phyloP scores from a whole-genome alignment of 1,140 invertebrate species.

The Carcinoscorpius rotundicauda region DNA sequence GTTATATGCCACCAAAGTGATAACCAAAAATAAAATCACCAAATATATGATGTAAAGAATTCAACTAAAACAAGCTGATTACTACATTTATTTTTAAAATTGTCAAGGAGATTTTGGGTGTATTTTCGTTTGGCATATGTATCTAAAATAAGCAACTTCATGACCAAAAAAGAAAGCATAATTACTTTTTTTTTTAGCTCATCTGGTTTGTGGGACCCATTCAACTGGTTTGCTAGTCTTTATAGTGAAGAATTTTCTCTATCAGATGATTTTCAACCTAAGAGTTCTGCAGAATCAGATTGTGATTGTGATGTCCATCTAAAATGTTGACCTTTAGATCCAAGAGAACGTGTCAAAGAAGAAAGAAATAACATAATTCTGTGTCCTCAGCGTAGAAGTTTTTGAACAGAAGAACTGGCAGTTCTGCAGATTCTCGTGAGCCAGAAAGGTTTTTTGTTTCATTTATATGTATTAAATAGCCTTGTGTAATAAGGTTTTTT shows the following conservation, averaged over 20 bases:
- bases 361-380: conserved; percentile 69
- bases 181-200: conserved; percentile 30
- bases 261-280: conserved; percentile 37
- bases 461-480: too few species aligned
- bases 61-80: too few species aligned
- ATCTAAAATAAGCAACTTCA: too few species aligned
- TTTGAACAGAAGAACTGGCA: conserved; percentile 45
- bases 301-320: conserved; percentile 26
- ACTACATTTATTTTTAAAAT: too few species aligned
- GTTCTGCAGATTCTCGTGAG: conserved; percentile 24
- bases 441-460: conserved; percentile 11
- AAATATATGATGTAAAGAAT: too few species aligned
- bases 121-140: too few species aligned
- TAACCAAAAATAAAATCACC: too few species aligned
- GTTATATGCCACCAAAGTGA: too few species aligned
- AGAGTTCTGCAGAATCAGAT: conserved; percentile 32
- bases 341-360: conserved; percentile 60
- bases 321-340: conserved; percentile 33
- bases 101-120: too few species aligned
- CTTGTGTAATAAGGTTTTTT: too few species aligned
- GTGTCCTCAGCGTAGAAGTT: conserved; percentile 64
- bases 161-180: too few species aligned
- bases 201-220: conserved; percentile 46
- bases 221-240: conserved; percentile 43
- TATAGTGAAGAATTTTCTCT: conserved; percentile 45